Evolutionary conservation across 2,797 vertebrate genomes (phyloP), one percentile per base, ranked within the genome.

Genomic region (Leptoclinus maculatus): DNA sequence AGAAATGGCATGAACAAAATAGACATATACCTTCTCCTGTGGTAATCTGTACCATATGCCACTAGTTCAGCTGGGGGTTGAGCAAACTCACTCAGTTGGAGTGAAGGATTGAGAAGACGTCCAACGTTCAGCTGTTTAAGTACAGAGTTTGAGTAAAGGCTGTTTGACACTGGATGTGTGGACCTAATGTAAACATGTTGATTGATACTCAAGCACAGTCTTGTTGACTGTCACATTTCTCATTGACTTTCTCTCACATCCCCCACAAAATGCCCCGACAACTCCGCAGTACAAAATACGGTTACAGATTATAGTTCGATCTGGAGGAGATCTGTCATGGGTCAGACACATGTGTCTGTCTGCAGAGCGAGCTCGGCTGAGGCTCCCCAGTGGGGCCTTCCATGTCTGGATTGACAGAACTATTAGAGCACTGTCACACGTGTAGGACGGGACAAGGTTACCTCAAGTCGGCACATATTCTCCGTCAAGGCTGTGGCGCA

Each of bases 31-130:
- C 92, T 94, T 94, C 83, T 84, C 74, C 59, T 63, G 64, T 76
- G 65, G 79, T 94, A 94, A 95, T 93, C 79, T 85, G 84, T 86
- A 81, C 94, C 95, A 94, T 87, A 93, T 95, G 93, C 84, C 53
- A 66, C 70, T 70, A 66, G 77, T 88, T 85, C 84, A 84, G 79
- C 43, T 58, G 54, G 66, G 85, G 87, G 84, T 87, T 91, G 88
- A 84, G 84, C 66, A 79, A 83, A 88, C 79, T 83, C 74, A 68
- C 70, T 86, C 78, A 54, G 75, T 29, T 21, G 45, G 63, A 83
- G 56, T n/a, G 3, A 78, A 59, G 32, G 62, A 83, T 34, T 21
- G 57, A 82, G 68, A 74, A n/a, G 43, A 76, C 1, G 4, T 71
- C 58, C 58, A 70, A 21, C 3, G 0, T 64, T 71, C 58, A 66